A percentile compares a stretch with the other conserved stretches of the same genome.
These are phyloP conservation scores for Silurus aristotelis DNA, from an alignment of 2,797 vertebrate species.

Conservation along the genomic window DNA sequence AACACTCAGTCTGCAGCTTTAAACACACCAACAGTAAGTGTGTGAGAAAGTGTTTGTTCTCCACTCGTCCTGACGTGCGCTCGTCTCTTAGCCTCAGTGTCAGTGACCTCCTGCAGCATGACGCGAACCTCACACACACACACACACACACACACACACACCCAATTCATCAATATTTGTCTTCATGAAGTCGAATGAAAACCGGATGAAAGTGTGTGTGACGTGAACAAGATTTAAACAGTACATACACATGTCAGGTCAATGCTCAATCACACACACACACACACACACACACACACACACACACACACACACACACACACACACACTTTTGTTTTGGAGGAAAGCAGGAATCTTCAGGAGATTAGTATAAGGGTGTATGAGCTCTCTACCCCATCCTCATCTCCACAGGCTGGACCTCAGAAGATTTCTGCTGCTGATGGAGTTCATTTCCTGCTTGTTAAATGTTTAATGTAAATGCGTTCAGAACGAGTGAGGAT, in stretches of 20 bases:
- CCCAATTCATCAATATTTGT: conserved; percentile 53
- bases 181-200: conserved; percentile 34
- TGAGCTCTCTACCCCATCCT: not conserved
- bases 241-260: conserved; percentile 6
- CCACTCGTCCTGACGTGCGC: conserved; percentile 36
- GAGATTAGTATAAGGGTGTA: not conserved
- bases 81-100: conserved; percentile 37
- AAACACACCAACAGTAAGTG: not conserved
- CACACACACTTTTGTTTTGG: not conserved
- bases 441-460: conserved; percentile 18
- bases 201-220: conserved; percentile 36
- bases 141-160: too few relatives aligned
- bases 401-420: not conserved
- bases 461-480: too few relatives aligned
- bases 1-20: not conserved
- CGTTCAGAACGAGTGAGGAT: not conserved
- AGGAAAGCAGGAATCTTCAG: not conserved
- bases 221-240: conserved; percentile 46
- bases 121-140: too few relatives aligned
- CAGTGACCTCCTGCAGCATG: conserved; percentile 26
- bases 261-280: not conserved
- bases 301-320: too few relatives aligned
- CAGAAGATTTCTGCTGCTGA: not conserved
- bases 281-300: too few relatives aligned
- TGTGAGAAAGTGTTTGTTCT: conserved; percentile 8